Evolutionary conservation across 2,113 vertebrate species (phyloP), one percentile per base, ranked within the genome.

Genomic region (Riparia riparia): DNA sequence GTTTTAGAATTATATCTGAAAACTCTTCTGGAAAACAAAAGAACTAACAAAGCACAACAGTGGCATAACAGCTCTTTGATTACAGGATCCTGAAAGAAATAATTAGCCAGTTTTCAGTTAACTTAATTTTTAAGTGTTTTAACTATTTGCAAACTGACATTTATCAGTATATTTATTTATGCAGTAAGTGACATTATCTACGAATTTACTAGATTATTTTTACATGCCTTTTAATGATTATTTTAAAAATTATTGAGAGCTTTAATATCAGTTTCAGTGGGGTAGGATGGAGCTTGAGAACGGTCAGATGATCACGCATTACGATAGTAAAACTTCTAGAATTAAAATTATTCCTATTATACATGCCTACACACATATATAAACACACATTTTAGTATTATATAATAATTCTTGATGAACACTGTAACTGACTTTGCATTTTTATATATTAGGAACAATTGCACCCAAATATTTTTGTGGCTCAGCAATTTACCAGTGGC

Each of bases 81-180:
- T 92, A 81, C 0, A 0, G 32, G 47, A 89, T 68, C 32, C 56
- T 71, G 51, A 86, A 77, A 57, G 42, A 89, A 49, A 83, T 73
- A 88, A 93, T 88, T 58, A 70, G 20, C 21, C 8, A 21, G 28
- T 58, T 79, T 93, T 60, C 21, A 44, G 19, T 15, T 66, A 90
- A 7, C 28, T 77, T 80, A 64, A 91, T 76, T 47, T 89, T 71
- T 39, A 87, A 76, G 34, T 60, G 32, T 69, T 77, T 91, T 80
- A 95, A 91, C 78, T 80, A 82, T 69, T 94, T 87, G 42, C 45
- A 91, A 91, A 85, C 70, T 74, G 32, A 39, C 31, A 80, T 72
- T 80, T 85, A 72, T 16, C 29, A 79, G 63, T 14, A 42, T 49
- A 74, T 45, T 83, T 93, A 58, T 70, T 93, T 87, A 88, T 60